These are phyloP conservation scores for Botrylloides violaceus DNA, from an alignment of 23 tunicate species.

Conservation along the genomic window DNA sequence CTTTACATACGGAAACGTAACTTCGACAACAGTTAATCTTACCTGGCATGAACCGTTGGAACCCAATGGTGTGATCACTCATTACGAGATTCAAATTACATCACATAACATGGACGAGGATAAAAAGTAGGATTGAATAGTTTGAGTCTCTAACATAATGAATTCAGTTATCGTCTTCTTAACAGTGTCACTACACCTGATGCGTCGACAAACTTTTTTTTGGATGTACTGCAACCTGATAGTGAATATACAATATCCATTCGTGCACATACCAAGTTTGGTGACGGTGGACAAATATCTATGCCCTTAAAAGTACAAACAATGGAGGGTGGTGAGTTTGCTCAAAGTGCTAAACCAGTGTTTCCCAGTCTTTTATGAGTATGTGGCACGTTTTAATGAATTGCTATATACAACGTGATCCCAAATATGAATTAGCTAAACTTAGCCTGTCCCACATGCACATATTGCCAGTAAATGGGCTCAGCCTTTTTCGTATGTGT, in stretches of 20 bases:
- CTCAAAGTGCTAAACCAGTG: too few species aligned
- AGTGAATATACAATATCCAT: constrained; percentile 22
- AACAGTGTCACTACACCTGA: background rate
- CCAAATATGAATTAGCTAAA: too few species aligned
- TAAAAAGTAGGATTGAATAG: background rate
- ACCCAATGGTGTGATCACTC: constrained; percentile 63
- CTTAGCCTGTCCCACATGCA: too few species aligned
- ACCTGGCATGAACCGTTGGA: constrained; percentile 41
- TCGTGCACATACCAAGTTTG: constrained; percentile 60
- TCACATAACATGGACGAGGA: background rate
- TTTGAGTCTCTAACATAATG: too few species aligned
- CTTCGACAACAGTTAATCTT: constrained; percentile 31
- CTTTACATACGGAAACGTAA: constrained; percentile 33
- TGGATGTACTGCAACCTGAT: constrained; percentile 26
- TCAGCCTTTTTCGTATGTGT: too few species aligned
- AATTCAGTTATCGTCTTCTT: too few species aligned
- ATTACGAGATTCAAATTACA: constrained; percentile 26
- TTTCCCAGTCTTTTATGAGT: too few species aligned
- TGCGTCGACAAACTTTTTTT: background rate
- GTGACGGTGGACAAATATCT: constrained; percentile 49
- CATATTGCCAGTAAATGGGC: too few species aligned
- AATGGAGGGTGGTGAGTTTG: constrained; percentile 57
- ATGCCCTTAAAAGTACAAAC: constrained; percentile 22
- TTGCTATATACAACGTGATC: too few species aligned
- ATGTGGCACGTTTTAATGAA: too few species aligned